Conservation (phyloP, 1,140 invertebrate species). For the Theocolax elegans region DNA sequence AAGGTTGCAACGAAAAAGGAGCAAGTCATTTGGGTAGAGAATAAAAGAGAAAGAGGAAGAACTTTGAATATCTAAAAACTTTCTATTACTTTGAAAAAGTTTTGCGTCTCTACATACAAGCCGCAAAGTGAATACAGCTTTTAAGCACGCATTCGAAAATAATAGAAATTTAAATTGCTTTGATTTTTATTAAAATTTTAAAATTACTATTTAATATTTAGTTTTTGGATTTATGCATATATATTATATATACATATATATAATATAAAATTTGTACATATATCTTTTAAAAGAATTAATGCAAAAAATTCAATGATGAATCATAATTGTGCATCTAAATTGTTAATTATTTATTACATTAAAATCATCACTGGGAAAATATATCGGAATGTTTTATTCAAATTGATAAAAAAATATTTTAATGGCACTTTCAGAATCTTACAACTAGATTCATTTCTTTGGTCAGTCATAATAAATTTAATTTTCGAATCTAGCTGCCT, state of each 20-base stretch:
- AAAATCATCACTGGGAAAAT: too few species aligned
- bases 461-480: too few species aligned
- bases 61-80: constrained; percentile 39
- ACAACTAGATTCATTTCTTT: too few species aligned
- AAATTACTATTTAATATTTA: background rate
- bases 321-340: too few species aligned
- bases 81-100: constrained; percentile 34
- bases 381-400: too few species aligned
- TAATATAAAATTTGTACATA: too few species aligned
- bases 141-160: constrained; percentile 16
- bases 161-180: constrained; percentile 8
- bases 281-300: too few species aligned
- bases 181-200: constrained; percentile 15
- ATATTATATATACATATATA: background rate
- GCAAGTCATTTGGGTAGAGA: background rate
- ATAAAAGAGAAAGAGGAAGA: background rate
- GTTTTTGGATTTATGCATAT: background rate
- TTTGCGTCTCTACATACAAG: constrained; percentile 15
- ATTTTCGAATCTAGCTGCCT: too few species aligned
- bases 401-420: too few species aligned
- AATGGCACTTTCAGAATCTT: too few species aligned
- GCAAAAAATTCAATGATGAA: too few species aligned
- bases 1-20: constrained; percentile 5
- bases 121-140: constrained; percentile 23
- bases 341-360: too few species aligned